These are phyloP conservation scores for Cephalopachus bancanus DNA, from an alignment of 2,797 vertebrate genomes.

Conservation along the genomic window DNA sequence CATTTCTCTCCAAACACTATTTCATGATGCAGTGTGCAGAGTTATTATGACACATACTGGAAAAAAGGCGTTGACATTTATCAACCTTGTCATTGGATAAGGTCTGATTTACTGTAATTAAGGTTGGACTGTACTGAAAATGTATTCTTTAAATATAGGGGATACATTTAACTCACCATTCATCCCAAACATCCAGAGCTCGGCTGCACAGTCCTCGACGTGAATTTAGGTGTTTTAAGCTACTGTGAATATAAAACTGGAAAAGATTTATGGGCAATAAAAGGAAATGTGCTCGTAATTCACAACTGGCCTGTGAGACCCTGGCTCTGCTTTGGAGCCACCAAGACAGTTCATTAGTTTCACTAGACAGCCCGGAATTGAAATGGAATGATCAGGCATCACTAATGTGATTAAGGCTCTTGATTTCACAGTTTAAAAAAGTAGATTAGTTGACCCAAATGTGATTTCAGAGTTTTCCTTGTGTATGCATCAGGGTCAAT, in stretches of 20 bases:
- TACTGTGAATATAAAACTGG: slow-evolving; percentile 76
- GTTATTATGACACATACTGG: slow-evolving; percentile 48
- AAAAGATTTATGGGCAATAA: slow-evolving; percentile 72
- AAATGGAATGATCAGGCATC: slow-evolving; percentile 77
- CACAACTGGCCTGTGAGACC: slow-evolving; percentile 72
- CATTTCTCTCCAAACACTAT: slow-evolving; percentile 45
- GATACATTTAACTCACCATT: slow-evolving; percentile 74
- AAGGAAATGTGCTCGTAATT: slow-evolving; percentile 74
- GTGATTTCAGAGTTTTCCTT: slow-evolving; percentile 69
- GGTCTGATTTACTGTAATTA: slow-evolving; percentile 74
- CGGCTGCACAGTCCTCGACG: slow-evolving; percentile 25
- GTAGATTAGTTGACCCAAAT: slow-evolving; percentile 62
- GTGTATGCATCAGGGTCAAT: slow-evolving; percentile 41
- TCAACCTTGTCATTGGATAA: slow-evolving; percentile 33
- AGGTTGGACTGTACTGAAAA: slow-evolving; percentile 68
- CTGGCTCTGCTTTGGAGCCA: slow-evolving; percentile 46
- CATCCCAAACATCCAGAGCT: slow-evolving; percentile 67
- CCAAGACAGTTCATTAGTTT: slow-evolving; percentile 75
- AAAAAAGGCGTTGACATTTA: slow-evolving; percentile 56
- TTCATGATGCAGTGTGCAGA: slow-evolving; percentile 43
- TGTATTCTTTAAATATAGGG: slow-evolving; percentile 71
- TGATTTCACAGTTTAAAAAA: slow-evolving; percentile 79
- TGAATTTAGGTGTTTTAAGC: slow-evolving; percentile 68
- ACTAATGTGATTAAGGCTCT: slow-evolving; percentile 77
- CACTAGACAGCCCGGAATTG: slow-evolving; percentile 60